Evolutionary conservation across 2,113 vertebrate genomes (phyloP), one percentile per base, ranked within the genome.

Genomic region (Cariama cristata): DNA sequence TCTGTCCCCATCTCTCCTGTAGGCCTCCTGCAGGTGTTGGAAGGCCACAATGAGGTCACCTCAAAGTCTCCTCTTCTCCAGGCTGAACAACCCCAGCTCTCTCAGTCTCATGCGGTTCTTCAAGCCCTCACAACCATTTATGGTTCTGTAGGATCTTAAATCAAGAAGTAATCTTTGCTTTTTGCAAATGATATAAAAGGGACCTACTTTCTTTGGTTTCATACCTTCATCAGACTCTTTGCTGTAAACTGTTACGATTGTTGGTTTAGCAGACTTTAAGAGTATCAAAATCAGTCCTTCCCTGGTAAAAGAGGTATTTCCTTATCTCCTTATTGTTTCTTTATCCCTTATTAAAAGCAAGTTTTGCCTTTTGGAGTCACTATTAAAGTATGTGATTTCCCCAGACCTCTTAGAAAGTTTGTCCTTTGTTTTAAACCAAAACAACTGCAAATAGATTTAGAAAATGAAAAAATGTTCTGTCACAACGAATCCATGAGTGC

Each of bases 101-200:
- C 38, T 38, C 38, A 38, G 38, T 8, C 38, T 68, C 33, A 33
- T 63, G 86, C 30, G 63, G 82, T 88, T 86, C 66, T 91, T 88
- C 40, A 62, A 89, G 53, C 28, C 62, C 14, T 86, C 64, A 72
- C 68, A 93, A 12, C 33, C 52, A 5, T 53, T 2, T 30, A n/a
- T 5, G 3, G 45, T 74, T 92, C 93, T 95, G 84, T 72, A 82
- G 33, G 26, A 42, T 77, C 35, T 64, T 94, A 92, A 92, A 96
- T 92, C 86, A 96, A 94, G 93, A 97, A 96, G 69, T 55, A 93
- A 89, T 88, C 80, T 95, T 96, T 67, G 40, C 35, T 38, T 90
- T 95, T 68, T 95, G 81, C 95, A 89, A 94, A 53, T 60, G 26
- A 68, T 42, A 35, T 42, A 75, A 67, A 95, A 97, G 85, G 45